These are phyloP conservation scores for Meandrusa payeni DNA, from an alignment of 2,888 invertebrate species.

Conservation along the genomic window DNA sequence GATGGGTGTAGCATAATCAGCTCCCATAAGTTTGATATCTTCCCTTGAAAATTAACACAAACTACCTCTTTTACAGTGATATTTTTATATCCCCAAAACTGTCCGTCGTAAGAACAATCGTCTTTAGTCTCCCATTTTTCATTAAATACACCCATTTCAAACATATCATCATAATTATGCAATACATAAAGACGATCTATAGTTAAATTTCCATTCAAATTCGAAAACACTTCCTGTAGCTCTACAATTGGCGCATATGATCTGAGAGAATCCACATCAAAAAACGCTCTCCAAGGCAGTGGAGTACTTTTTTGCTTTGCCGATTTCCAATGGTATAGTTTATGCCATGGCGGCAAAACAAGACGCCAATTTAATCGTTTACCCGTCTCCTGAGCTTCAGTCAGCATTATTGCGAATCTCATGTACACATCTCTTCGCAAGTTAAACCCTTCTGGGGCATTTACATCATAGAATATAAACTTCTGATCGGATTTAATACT, in stretches of 20 bases:
- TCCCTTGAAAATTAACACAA: slow-evolving; percentile 93
- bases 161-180: slow-evolving; percentile 92
- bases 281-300: slow-evolving; percentile 91
- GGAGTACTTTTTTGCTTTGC: slow-evolving; percentile 75
- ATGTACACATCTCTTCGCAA: slow-evolving; percentile 97
- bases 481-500: slow-evolving; percentile 51
- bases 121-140: slow-evolving; percentile 89
- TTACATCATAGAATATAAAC: slow-evolving; percentile 95
- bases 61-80: slow-evolving; percentile 83
- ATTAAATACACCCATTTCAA: slow-evolving; percentile 88
- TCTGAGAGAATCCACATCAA: slow-evolving; percentile 89
- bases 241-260: slow-evolving; percentile 93
- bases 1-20: slow-evolving; percentile 71
- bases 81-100: slow-evolving; percentile 87
- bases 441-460: slow-evolving; percentile 98
- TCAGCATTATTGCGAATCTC: slow-evolving; percentile 91
- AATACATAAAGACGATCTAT: slow-evolving; percentile 91
- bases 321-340: slow-evolving; percentile 94
- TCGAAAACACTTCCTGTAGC: slow-evolving; percentile 86
- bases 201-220: slow-evolving; percentile 51
- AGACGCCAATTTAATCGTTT: slow-evolving; percentile 78
- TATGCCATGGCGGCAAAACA: slow-evolving; percentile 96
- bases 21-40: slow-evolving; percentile 82
- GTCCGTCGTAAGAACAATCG: slow-evolving; percentile 67
- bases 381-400: slow-evolving; percentile 81